These are phyloP conservation scores for Chaitophorus viminalis DNA, from an alignment of 2,888 invertebrate species.

Conservation along the genomic window DNA sequence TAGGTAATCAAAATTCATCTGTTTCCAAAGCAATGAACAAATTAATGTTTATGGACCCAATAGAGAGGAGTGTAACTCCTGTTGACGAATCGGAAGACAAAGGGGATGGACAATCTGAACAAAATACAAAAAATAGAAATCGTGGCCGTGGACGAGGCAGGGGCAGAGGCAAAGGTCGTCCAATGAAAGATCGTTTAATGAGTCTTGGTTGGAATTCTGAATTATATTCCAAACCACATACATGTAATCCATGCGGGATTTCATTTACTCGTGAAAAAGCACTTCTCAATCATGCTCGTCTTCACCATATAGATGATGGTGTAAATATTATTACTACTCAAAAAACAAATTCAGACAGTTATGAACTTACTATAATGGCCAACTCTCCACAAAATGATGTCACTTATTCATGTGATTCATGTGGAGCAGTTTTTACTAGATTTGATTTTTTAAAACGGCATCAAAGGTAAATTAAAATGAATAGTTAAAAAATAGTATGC, in stretches of 20 bases:
- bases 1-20: conserved; percentile 55
- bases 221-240: conserved; percentile 71
- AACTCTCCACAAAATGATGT: conserved; percentile 5
- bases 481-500: neutral
- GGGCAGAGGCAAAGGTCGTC: conserved; percentile 51
- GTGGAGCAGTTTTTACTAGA: conserved; percentile 41
- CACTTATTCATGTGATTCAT: conserved; percentile 48
- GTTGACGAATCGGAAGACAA: conserved; percentile 39
- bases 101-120: conserved; percentile 12
- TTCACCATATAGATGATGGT: conserved; percentile 69
- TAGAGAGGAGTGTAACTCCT: conserved; percentile 33
- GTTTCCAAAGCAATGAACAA: conserved; percentile 59
- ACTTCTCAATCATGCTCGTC: conserved; percentile 75
- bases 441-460: conserved; percentile 59
- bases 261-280: conserved; percentile 86
- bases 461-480: conserved; percentile 45
- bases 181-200: conserved; percentile 48
- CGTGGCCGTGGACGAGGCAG: conserved; percentile 52
- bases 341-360: conserved; percentile 45
- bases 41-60: conserved; percentile 51
- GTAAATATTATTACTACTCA: conserved; percentile 57
- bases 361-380: conserved; percentile 50
- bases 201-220: conserved; percentile 55
- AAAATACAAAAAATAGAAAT: conserved; percentile 2
- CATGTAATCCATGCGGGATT: conserved; percentile 80